These are phyloP conservation scores for Ptychoptera contaminata DNA, from an alignment of 2,888 invertebrate genomes.

Conservation along the genomic window DNA sequence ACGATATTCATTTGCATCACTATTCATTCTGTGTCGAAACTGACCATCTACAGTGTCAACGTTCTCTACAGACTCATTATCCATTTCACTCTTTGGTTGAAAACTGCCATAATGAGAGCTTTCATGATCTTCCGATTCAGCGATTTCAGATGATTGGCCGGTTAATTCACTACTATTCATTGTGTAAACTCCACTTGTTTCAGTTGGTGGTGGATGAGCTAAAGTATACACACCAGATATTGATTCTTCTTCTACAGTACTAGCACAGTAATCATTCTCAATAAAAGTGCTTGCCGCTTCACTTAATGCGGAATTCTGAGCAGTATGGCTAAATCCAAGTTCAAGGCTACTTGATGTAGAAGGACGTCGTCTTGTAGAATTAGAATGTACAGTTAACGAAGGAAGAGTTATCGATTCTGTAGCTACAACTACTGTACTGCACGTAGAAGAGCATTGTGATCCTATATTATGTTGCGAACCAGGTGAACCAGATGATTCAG, in stretches of 20 bases:
- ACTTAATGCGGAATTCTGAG: conserved; percentile 66
- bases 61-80: conserved; percentile 23
- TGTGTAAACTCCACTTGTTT: conserved; percentile 75
- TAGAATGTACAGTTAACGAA: conserved; percentile 12
- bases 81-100: conserved; percentile 36
- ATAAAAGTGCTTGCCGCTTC: conserved; percentile 52
- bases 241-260: conserved; percentile 28
- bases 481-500: conserved; percentile 32
- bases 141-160: conserved; percentile 38
- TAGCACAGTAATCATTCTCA: conserved; percentile 39
- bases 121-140: conserved; percentile 37
- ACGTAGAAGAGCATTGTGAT: conserved; percentile 73
- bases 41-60: conserved; percentile 42
- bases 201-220: conserved; percentile 55
- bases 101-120: conserved; percentile 42
- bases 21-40: conserved; percentile 32
- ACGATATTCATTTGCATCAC: conserved; percentile 38
- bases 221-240: conserved; percentile 43
- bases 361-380: conserved; percentile 38
- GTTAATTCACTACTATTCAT: conserved; percentile 49
- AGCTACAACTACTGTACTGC: conserved; percentile 71
- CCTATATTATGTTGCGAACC: conserved; percentile 45
- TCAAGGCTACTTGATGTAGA: conserved; percentile 71
- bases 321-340: conserved; percentile 72
- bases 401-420: conserved; percentile 27